Conservation (phyloP, 30 jellyfish, hydroid and myxozoan genomes). For the Aurelia aurita complex sp. Pacific region DNA sequence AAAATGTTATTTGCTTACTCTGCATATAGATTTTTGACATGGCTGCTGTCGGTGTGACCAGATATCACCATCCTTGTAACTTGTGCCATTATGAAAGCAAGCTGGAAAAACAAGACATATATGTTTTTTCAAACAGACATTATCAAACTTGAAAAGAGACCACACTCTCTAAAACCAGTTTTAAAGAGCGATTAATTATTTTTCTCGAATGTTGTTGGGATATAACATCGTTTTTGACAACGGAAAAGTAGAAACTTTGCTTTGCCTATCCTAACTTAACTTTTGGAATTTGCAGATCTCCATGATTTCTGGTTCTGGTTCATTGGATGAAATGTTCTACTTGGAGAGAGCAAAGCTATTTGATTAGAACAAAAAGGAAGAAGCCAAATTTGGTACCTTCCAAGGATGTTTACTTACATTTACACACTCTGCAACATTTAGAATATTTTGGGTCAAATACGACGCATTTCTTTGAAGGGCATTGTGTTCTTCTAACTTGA, state of each 20-base stretch:
- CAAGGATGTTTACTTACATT: constrained; percentile 23
- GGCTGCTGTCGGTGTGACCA: constrained; percentile 36
- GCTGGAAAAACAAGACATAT: constrained; percentile 11
- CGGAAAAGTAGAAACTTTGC: too few relatives aligned
- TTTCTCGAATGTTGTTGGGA: too few relatives aligned
- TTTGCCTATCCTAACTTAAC: too few relatives aligned
- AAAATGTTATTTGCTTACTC: constrained; percentile 22
- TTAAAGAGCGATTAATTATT: too few relatives aligned
- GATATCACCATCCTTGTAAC: constrained; percentile 31
- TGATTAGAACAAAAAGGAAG: not conserved
- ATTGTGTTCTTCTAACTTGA: constrained; percentile 41
- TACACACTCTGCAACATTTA: constrained; percentile 63
- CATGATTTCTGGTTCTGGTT: too few relatives aligned
- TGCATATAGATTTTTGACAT: constrained; percentile 42
- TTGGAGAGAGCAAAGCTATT: too few relatives aligned
- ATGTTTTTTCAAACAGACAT: too few relatives aligned
- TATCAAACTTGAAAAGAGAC: too few relatives aligned
- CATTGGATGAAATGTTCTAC: too few relatives aligned
- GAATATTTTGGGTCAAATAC: constrained; percentile 28
- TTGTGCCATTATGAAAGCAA: constrained; percentile 52
- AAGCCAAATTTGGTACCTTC: not conserved
- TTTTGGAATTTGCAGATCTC: too few relatives aligned
- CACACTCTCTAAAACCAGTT: too few relatives aligned
- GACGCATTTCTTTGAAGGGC: constrained; percentile 55
- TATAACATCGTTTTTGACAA: too few relatives aligned